Percentiles rank a stretch among this genome's conserved stretches.
Conservation (phyloP, 2,888 invertebrate genomes). For the Automeris io region DNA sequence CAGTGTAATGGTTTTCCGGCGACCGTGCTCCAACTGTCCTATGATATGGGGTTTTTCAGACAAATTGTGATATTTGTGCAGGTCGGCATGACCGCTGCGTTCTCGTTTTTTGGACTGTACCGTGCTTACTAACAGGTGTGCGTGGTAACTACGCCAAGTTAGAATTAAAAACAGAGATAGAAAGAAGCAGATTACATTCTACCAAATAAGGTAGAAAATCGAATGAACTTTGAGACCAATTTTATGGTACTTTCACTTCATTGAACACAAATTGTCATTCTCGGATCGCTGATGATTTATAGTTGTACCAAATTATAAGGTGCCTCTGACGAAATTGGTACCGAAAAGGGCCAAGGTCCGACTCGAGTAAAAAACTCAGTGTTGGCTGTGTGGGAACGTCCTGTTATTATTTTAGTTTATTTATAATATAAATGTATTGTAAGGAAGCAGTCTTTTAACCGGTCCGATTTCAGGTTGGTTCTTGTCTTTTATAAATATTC, state of each 20-base stretch:
- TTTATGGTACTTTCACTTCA: slow-evolving; percentile 35
- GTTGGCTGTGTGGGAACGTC: slow-evolving; percentile 58
- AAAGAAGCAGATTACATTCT: too few species aligned
- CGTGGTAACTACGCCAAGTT: too few species aligned
- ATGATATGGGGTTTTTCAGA: too few species aligned
- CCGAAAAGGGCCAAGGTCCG: slow-evolving; percentile 37
- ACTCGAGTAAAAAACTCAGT: slow-evolving; percentile 44
- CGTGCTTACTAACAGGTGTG: too few species aligned
- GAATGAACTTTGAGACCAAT: not conserved
- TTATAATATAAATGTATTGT: slow-evolving; percentile 12
- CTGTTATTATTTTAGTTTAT: slow-evolving; percentile 34
- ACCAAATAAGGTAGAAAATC: not conserved
- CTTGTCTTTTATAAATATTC: slow-evolving; percentile 8
- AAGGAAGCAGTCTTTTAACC: slow-evolving; percentile 31
- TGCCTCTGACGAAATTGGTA: slow-evolving; percentile 56
- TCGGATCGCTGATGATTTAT: slow-evolving; percentile 58
- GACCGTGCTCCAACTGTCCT: too few species aligned
- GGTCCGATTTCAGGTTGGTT: slow-evolving; percentile 41
- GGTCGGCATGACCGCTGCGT: too few species aligned
- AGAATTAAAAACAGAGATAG: too few species aligned
- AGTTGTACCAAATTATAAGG: slow-evolving; percentile 60
- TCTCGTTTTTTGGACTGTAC: too few species aligned
- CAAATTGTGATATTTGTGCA: too few species aligned
- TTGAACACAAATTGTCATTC: slow-evolving; percentile 49
- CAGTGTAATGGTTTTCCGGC: too few species aligned